A percentile compares a stretch with the other conserved stretches of the same genome.
Conservation (phyloP, 2,797 vertebrate species). For the Moxostoma hubbsi region DNA sequence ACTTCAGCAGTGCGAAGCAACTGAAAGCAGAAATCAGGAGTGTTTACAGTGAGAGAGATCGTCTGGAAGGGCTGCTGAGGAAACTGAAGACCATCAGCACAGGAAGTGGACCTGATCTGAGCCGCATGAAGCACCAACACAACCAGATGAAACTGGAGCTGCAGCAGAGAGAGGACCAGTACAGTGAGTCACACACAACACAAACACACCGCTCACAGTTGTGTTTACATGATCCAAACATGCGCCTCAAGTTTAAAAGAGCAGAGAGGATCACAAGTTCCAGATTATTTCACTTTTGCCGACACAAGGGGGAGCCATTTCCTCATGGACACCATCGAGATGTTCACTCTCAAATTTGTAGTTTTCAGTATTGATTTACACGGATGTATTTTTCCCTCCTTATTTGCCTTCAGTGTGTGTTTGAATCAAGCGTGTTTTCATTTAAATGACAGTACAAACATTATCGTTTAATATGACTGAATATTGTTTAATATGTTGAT, state of each 20-base stretch:
- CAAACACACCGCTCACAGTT: too few species aligned
- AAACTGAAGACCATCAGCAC: conserved; percentile 79
- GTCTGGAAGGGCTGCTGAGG: conserved; percentile 81
- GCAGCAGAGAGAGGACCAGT: conserved; percentile 73
- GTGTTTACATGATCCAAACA: too few species aligned
- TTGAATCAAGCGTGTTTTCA: background rate
- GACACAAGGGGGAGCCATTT: conserved; percentile 22
- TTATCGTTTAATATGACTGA: background rate
- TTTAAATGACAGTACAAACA: background rate
- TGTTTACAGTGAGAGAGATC: conserved; percentile 80
- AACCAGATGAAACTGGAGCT: conserved; percentile 80
- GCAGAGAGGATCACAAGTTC: too few species aligned
- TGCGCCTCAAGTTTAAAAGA: too few species aligned
- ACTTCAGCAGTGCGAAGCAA: conserved; percentile 86
- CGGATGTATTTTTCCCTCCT: background rate
- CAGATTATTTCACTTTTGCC: background rate
- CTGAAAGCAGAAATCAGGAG: conserved; percentile 84
- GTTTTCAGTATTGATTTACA: background rate
- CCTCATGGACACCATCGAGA: background rate
- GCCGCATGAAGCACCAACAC: conserved; percentile 80
- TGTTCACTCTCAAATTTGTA: background rate
- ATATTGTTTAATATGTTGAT: background rate
- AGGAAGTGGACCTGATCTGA: conserved; percentile 77
- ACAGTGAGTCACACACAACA: conserved; percentile 77
- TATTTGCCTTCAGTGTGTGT: background rate